Percentiles rank a stretch among this genome's conserved stretches.
Conservation (phyloP, 2,888 invertebrate species). For the Ametastegia equiseti region DNA sequence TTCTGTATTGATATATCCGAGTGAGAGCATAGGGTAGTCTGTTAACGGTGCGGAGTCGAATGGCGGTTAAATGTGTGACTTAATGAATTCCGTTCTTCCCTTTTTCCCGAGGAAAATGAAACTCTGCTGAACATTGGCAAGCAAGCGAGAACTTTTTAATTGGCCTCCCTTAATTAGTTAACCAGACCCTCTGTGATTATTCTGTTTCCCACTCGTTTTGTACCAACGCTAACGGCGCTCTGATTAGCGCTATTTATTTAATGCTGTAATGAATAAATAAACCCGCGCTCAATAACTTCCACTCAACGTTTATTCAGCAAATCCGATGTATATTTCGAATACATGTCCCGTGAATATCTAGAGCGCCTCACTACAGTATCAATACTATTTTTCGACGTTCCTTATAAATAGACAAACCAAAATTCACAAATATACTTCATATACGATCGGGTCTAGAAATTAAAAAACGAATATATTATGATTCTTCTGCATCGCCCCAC, state of each 20-base stretch:
- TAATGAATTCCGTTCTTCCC: slow-evolving; percentile 29
- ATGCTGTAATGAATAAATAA: slow-evolving; percentile 54
- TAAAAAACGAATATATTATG: neutral
- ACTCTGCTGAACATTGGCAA: slow-evolving; percentile 43
- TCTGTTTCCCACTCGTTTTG: slow-evolving; percentile 69
- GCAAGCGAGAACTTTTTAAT: slow-evolving; percentile 74
- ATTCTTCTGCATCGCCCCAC: neutral
- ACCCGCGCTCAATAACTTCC: slow-evolving; percentile 44
- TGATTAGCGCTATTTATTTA: slow-evolving; percentile 59
- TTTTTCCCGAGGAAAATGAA: slow-evolving; percentile 51
- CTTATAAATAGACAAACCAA: neutral
- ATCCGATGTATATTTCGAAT: slow-evolving; percentile 34
- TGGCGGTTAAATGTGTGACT: slow-evolving; percentile 30
- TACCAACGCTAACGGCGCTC: slow-evolving; percentile 54
- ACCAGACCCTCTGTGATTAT: slow-evolving; percentile 73
- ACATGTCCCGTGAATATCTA: slow-evolving; percentile 25
- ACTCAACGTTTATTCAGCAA: slow-evolving; percentile 30
- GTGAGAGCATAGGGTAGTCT: neutral
- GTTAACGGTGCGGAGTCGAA: neutral
- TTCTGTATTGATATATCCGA: slow-evolving; percentile 6
- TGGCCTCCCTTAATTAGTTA: slow-evolving; percentile 75
- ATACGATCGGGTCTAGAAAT: neutral
- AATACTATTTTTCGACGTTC: neutral
- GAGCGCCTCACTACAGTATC: neutral
- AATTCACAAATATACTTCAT: no score